A percentile compares a stretch with the other conserved stretches of the same genome.
Evolutionary conservation across 2,888 invertebrate species (phyloP).

Genomic region (Augiades crinisus): DNA sequence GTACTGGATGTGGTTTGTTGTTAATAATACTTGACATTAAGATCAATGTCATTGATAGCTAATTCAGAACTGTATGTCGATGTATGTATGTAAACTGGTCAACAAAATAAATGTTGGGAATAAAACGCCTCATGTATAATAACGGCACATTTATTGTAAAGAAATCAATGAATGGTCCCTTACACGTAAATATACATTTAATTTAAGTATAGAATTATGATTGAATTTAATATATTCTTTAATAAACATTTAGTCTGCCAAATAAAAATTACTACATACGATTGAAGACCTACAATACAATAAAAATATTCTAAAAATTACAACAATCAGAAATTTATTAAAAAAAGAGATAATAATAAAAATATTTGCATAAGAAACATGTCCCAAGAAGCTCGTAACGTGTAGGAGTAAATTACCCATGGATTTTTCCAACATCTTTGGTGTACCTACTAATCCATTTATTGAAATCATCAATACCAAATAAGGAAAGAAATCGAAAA

Average conservation of each 20-base stretch:
- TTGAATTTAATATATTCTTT: slow-evolving; percentile 6
- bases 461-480: slow-evolving; percentile 27
- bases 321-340: background rate
- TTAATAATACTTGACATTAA: too few species aligned
- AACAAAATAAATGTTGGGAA: too few species aligned
- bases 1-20: too few species aligned
- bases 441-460: slow-evolving; percentile 33
- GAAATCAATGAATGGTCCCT: slow-evolving; percentile 53
- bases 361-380: too few species aligned
- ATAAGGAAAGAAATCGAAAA: slow-evolving; percentile 29
- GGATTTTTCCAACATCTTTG: slow-evolving; percentile 44
- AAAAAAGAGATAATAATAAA: background rate
- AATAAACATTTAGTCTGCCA: background rate
- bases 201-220: background rate
- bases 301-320: background rate
- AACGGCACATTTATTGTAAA: slow-evolving; percentile 63
- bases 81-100: too few species aligned
- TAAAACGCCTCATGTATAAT: slow-evolving; percentile 38
- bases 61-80: too few species aligned
- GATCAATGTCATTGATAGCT: too few species aligned
- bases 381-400: too few species aligned
- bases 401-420: slow-evolving; percentile 3
- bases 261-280: background rate
- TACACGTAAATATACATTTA: slow-evolving; percentile 34
- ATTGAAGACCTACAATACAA: background rate